Percentiles rank a stretch among this genome's conserved stretches.
phyloP scores from a whole-genome alignment of 1,140 invertebrate species.

The Drosophila navojoa region DNA sequence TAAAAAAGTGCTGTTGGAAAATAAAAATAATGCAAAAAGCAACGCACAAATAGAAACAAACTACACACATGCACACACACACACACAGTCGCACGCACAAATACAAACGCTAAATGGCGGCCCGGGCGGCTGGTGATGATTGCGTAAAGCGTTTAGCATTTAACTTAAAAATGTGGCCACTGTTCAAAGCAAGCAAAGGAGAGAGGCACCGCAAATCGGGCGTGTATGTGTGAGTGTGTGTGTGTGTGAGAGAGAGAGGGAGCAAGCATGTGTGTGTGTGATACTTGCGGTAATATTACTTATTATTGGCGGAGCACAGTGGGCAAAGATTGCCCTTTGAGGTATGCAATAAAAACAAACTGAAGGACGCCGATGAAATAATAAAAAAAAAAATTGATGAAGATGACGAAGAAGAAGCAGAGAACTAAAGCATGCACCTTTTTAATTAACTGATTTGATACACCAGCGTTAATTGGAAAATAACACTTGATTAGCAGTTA shows the following conservation, averaged over 20 bases:
- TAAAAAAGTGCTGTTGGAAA: constrained; percentile 37
- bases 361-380: constrained; percentile 41
- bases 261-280: neutral
- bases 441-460: constrained; percentile 32
- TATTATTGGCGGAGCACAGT: constrained; percentile 18
- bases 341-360: constrained; percentile 54
- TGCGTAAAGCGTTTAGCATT: constrained; percentile 57
- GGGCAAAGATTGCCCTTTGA: constrained; percentile 22
- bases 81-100: neutral
- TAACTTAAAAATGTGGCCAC: constrained; percentile 34
- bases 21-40: constrained; percentile 9
- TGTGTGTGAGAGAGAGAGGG: neutral
- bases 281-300: neutral
- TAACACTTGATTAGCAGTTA: too few species aligned
- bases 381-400: neutral
- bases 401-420: neutral
- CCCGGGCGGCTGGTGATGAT: constrained; percentile 45
- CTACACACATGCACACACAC: neutral
- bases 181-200: neutral
- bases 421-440: constrained; percentile 6
- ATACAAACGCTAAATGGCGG: constrained; percentile 31
- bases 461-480: constrained; percentile 28
- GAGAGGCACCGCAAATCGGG: neutral
- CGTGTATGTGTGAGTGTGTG: neutral
- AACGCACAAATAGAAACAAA: constrained; percentile 1